phyloP scores from a whole-genome alignment of 2,113 vertebrate species.

The Oostethus manadensis region DNA sequence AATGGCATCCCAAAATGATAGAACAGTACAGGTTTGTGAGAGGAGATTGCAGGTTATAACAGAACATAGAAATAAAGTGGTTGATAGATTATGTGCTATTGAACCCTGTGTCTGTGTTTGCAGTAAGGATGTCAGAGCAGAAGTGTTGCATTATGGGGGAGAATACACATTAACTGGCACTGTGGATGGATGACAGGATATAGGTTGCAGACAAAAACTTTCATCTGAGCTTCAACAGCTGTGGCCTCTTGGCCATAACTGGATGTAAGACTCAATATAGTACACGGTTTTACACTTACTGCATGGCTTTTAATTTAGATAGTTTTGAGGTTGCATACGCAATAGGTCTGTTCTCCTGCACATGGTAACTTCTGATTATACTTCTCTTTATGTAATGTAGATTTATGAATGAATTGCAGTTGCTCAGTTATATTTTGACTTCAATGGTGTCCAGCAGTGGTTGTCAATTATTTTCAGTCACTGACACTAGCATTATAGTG shows the following conservation, averaged over 20 bases:
- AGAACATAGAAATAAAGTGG: conserved; percentile 50
- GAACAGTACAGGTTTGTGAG: conserved; percentile 60
- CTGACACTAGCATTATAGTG: too few relatives aligned
- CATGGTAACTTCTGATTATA: too few relatives aligned
- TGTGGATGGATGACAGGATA: conserved; percentile 37
- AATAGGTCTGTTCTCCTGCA: too few relatives aligned
- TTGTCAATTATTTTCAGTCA: too few relatives aligned
- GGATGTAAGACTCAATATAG: neutral
- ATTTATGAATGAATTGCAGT: too few relatives aligned
- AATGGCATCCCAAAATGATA: conserved; percentile 26
- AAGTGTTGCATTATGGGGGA: conserved; percentile 12
- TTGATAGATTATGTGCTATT: conserved; percentile 37
- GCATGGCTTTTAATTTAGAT: too few relatives aligned
- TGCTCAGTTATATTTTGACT: too few relatives aligned
- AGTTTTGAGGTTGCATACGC: too few relatives aligned
- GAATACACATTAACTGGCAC: conserved; percentile 19
- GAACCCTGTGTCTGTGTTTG: conserved; percentile 6
- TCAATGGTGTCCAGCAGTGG: too few relatives aligned
- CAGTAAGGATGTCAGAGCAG: conserved; percentile 8
- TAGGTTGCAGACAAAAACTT: conserved; percentile 32
- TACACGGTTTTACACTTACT: too few relatives aligned
- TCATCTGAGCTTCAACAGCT: conserved; percentile 50
- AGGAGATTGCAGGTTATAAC: conserved; percentile 23
- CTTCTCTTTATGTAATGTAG: too few relatives aligned
- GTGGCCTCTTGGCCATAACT: conserved; percentile 2